These are phyloP conservation scores for Eulemur coronatus DNA, from an alignment of 2,797 vertebrate genomes.

Conservation along the genomic window DNA sequence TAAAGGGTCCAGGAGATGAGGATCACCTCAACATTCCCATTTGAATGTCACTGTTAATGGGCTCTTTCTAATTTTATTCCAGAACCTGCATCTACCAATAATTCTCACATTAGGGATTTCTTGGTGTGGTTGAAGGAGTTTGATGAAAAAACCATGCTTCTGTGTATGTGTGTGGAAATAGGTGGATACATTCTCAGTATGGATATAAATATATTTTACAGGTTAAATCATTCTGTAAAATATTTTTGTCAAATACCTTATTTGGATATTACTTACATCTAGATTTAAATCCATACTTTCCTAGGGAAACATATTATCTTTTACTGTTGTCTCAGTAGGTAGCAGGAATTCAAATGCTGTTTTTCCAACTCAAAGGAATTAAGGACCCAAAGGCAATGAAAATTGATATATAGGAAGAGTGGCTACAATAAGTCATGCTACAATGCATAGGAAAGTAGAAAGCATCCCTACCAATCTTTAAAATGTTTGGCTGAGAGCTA, in stretches of 20 bases:
- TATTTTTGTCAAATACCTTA: neutral
- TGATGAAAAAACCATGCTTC: neutral
- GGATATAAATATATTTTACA: neutral
- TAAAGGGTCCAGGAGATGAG: neutral
- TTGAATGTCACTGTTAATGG: neutral
- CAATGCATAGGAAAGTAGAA: neutral
- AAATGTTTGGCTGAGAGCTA: neutral
- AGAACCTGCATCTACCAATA: neutral
- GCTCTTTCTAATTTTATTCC: neutral
- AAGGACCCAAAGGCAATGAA: neutral
- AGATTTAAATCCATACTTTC: conserved; percentile 2
- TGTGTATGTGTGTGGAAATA: neutral
- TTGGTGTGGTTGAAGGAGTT: neutral
- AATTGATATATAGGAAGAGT: neutral
- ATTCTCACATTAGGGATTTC: neutral
- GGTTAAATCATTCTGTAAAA: neutral
- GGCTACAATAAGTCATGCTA: neutral
- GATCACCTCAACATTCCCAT: neutral
- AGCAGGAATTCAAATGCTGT: neutral
- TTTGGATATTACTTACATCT: neutral
- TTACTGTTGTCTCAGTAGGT: neutral
- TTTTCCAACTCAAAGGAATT: neutral
- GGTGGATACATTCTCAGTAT: neutral
- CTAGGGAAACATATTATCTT: neutral
- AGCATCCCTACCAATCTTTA: neutral